Conservation (phyloP, 2,113 vertebrate genomes). For the Pedetes capensis region DNA sequence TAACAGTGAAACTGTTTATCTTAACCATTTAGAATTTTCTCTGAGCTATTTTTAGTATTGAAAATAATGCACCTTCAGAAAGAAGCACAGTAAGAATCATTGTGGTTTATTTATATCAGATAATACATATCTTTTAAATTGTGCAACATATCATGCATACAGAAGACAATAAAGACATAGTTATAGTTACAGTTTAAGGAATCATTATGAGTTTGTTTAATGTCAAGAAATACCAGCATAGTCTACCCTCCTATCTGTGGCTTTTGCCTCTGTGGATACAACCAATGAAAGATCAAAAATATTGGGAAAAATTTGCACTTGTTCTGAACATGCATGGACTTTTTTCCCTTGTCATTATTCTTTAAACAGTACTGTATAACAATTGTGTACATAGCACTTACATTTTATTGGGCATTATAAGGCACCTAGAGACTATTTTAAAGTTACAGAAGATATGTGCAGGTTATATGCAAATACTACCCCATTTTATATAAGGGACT, state of each 20-base stretch:
- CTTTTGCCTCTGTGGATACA: background rate
- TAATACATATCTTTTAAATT: background rate
- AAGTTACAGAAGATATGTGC: background rate
- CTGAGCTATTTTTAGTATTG: background rate
- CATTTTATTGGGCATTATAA: background rate
- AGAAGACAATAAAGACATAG: background rate
- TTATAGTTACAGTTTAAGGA: background rate
- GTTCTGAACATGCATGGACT: background rate
- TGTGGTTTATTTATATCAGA: slow-evolving; percentile 32
- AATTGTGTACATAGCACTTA: background rate
- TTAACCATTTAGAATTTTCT: background rate
- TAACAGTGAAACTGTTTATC: background rate
- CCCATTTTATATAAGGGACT: background rate
- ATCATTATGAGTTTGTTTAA: background rate
- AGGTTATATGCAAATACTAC: background rate
- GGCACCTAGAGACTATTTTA: background rate
- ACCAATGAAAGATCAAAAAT: background rate
- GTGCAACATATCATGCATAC: background rate
- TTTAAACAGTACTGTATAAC: background rate
- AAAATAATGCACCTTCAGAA: slow-evolving; percentile 37
- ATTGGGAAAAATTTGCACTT: background rate
- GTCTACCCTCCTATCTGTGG: background rate
- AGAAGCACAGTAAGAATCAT: background rate
- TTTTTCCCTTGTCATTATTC: background rate
- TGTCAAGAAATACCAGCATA: background rate